Base-by-base conservation (phyloP, 2,888 invertebrate genomes). In the Trisateles emortualis region DNA sequence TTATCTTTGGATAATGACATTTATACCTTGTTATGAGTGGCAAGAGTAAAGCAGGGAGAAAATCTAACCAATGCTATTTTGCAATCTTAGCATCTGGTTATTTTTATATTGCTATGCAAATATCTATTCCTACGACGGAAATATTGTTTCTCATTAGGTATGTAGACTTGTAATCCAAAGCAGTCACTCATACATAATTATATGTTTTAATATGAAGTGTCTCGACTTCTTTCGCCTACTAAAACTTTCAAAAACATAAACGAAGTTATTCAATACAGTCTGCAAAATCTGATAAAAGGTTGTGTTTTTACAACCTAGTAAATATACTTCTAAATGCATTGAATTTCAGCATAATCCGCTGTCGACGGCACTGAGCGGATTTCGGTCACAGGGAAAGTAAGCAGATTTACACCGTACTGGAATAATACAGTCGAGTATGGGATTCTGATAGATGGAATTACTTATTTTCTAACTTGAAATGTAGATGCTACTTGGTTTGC, bases 331-430 rank as follows among this genome's bases (percentile, higher is more conserved):
- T 42, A 24, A 29, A 53, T 59, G 67, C 59, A 63, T 42, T 55
- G 51, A 53, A 61, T 56, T 58, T 44, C 41, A 45, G 38, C 26
- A 43, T 68, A 66, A 69, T 68, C 68, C 67, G 53, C 40, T 58
- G 64, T 55, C 43, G 49, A 64, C 47, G 55, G 57, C 30, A 47
- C 46, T 57, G 40, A 57, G 55, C 53, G 62, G 62, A 59, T 65
- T 70, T 65, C 38, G 58, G 62, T 52, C 61, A 55, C 68, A 60
- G 67, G 71, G 65, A 71, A 59, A 35, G 36, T 59, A 56, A 64
- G 53, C 50, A 58, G 64, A 69, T 66, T 64, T 66, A 59, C 46
- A 48, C 48, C 56, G 53, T 54, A 62, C 41, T 41, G 41, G 51
- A 59, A 59, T 70, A 69, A 69, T 68, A 63, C 54, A 24, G 5